Evolutionary conservation across 37 sponge, comb jelly and placozoan genomes (phyloP), one percentile per base, ranked within the genome.

Genomic region (Aplysina aerophoba): DNA sequence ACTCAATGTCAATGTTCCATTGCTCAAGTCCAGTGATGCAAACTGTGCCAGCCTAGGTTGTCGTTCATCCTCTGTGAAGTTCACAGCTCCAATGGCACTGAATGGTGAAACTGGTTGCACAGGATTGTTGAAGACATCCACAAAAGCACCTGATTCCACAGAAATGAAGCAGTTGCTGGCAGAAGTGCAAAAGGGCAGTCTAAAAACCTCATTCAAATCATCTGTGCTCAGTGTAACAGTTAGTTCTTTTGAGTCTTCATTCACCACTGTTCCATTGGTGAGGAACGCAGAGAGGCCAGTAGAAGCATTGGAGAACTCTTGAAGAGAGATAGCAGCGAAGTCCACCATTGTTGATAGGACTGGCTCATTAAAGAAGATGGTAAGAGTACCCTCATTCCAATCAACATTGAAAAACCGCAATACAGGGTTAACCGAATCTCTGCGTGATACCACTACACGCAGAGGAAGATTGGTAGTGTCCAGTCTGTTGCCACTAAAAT

Each of bases 41-140:
- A 93, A 93, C 22, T 64, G 59, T 12, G 74, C 41, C 28, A 93
- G 82, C 0, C 20, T 12, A 17, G 94, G 94, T 5, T 72, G 38
- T 15, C 27, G 39, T n/a, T n/a, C 28, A 63, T 97, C 97, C 35
- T 36, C 59, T 27, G 68, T 55, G 5, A 91, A 44, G 17, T 72
- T 73, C 15, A 56, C 59, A 11, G 83, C 90, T 83, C 73, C 65
- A 31, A 85, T 37, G 68, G 97, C 88, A 68, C 31, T 71, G 0
- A 17, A 33, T 66, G 65, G 22, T 50, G 60, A 5, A 73, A 90
- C 80, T 2, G 81, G 67, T 3, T 25, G 59, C 35, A 87, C 82
- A 35, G 54, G 55, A 88, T 90, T 97, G 58, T 59, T 58, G 71
- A 83, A 91, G n/a, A 92, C 85, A 38, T 94, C 94, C 1, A 27